Percentiles rank a stretch among this genome's conserved stretches.
phyloP scores from a whole-genome alignment of 2,888 invertebrate species.

The Schizotus pectinicornis region DNA sequence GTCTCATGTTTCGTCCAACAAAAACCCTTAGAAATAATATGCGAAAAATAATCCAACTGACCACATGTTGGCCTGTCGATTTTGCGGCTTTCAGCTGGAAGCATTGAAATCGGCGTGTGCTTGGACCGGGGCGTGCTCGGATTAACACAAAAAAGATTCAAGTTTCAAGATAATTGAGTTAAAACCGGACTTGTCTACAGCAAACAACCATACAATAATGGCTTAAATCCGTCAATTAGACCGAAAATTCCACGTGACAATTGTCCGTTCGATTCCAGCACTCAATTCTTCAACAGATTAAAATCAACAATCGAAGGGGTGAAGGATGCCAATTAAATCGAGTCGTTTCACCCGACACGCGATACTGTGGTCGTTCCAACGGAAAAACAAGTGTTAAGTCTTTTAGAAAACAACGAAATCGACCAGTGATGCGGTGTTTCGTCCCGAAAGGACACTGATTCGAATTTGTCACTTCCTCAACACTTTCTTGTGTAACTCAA shows the following conservation, averaged over 20 bases:
- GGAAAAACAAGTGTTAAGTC: slow-evolving; percentile 14
- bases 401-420: slow-evolving; percentile 2
- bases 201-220: slow-evolving; percentile 36
- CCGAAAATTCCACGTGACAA: slow-evolving; percentile 3
- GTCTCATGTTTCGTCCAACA: neutral
- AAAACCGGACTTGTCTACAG: slow-evolving; percentile 45
- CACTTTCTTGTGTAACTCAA: neutral
- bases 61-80: slow-evolving; percentile 9
- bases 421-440: too few species aligned
- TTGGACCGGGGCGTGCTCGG: slow-evolving; percentile 19
- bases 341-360: slow-evolving; percentile 10
- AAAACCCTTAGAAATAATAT: neutral
- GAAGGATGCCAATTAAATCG: slow-evolving; percentile 21
- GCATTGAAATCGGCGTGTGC: slow-evolving; percentile 27
- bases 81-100: slow-evolving; percentile 6
- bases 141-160: slow-evolving; percentile 42
- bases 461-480: too few species aligned
- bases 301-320: slow-evolving; percentile 6
- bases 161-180: slow-evolving; percentile 53
- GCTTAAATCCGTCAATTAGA: slow-evolving; percentile 21
- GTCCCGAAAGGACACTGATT: too few species aligned
- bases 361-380: slow-evolving; percentile 4
- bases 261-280: slow-evolving; percentile 11
- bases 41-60: neutral
- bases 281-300: slow-evolving; percentile 20